Percentiles rank a stretch among this genome's conserved stretches.
Conservation (phyloP, 2,888 invertebrate genomes). For the Bursaphelenchus okinawaensis region DNA sequence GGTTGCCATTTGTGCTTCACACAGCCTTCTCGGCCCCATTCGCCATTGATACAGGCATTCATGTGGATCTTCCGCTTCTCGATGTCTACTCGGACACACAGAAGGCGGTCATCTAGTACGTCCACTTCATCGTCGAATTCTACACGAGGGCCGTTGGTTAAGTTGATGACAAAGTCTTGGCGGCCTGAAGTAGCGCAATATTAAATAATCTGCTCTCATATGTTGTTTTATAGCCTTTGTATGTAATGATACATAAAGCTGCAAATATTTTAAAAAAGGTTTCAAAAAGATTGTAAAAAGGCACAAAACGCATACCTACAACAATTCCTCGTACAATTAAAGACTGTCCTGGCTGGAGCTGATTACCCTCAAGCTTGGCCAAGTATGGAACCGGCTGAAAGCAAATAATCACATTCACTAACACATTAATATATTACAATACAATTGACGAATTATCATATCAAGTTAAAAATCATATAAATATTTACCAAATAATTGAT, state of each 20-base stretch:
- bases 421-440: not conserved
- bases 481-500: constrained; percentile 5
- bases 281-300: not conserved
- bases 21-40: constrained; percentile 52
- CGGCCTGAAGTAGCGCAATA: constrained; percentile 25
- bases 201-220: too few relatives aligned
- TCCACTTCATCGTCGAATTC: constrained; percentile 48
- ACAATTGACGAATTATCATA: not conserved
- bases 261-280: too few relatives aligned
- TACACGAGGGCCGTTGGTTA: constrained; percentile 49
- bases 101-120: constrained; percentile 47
- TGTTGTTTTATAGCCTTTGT: too few relatives aligned
- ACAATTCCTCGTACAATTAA: constrained; percentile 54
- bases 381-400: constrained; percentile 55
- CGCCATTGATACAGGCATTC: constrained; percentile 53
- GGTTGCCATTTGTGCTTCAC: constrained; percentile 29
- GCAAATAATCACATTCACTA: not conserved
- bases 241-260: too few relatives aligned
- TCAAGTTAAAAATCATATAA: not conserved
- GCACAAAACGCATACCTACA: constrained; percentile 34
- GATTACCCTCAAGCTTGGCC: constrained; percentile 53
- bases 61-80: constrained; percentile 39
- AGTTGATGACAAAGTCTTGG: constrained; percentile 50
- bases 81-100: constrained; percentile 47
- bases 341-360: constrained; percentile 55